phyloP scores from a whole-genome alignment of 1,140 invertebrate genomes.

The Nephila pilipes region DNA sequence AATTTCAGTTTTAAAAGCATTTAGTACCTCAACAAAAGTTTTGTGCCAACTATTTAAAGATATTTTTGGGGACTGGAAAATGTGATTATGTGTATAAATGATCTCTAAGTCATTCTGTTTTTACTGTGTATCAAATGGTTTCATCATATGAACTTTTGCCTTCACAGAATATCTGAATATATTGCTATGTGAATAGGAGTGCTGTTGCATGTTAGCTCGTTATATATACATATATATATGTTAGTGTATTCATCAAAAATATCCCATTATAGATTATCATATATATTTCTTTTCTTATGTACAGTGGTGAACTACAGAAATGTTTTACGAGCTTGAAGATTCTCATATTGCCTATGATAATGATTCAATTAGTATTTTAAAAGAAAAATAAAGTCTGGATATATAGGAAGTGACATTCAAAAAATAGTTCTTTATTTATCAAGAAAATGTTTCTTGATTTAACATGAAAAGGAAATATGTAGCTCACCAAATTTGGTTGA shows the following conservation, averaged over 20 bases:
- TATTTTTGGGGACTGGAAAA: not conserved
- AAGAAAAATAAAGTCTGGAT: not conserved
- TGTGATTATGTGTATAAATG: conserved; percentile 44
- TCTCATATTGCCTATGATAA: conserved; percentile 44
- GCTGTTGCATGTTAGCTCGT: conserved; percentile 14
- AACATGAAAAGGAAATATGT: not conserved
- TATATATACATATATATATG: conserved; percentile 38
- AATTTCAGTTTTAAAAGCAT: not conserved
- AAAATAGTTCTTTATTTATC: not conserved
- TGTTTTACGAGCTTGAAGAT: conserved; percentile 57
- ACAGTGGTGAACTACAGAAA: conserved; percentile 45
- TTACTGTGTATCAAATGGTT: not conserved
- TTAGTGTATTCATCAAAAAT: not conserved
- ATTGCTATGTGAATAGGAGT: conserved; percentile 17
- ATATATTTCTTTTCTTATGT: conserved; percentile 40
- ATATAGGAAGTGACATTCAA: conserved; percentile 22
- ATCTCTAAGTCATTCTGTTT: conserved; percentile 52
- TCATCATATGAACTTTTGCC: not conserved
- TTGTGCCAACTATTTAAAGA: conserved; percentile 56
- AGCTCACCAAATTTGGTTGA: not conserved
- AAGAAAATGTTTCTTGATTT: conserved; percentile 4
- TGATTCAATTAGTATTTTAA: conserved; percentile 38
- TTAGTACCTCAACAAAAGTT: not conserved
- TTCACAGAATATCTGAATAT: conserved; percentile 36
- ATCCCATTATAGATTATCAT: conserved; percentile 19